phyloP scores from a whole-genome alignment of 2,888 invertebrate species.

The Zygogramma bicolorata region DNA sequence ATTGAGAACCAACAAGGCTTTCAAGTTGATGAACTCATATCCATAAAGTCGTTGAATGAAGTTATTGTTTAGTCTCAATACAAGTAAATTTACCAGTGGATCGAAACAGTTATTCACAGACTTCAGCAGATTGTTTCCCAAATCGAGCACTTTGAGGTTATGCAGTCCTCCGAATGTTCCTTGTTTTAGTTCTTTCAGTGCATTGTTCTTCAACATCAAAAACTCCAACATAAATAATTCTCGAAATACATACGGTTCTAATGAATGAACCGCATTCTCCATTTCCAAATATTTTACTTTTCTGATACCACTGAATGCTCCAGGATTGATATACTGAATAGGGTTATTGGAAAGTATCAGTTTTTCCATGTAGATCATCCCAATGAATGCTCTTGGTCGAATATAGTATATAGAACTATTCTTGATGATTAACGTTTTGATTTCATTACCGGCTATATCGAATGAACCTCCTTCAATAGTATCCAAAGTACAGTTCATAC shows the following conservation, averaged over 20 bases:
- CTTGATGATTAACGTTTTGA: slow-evolving; percentile 54
- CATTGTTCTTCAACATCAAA: slow-evolving; percentile 54
- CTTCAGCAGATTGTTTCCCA: slow-evolving; percentile 44
- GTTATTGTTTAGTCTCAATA: slow-evolving; percentile 55
- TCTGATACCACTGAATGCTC: slow-evolving; percentile 59
- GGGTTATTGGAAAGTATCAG: slow-evolving; percentile 57
- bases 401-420: slow-evolving; percentile 54
- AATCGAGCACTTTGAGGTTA: slow-evolving; percentile 55
- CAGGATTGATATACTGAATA: slow-evolving; percentile 53
- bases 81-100: slow-evolving; percentile 43
- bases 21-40: slow-evolving; percentile 51
- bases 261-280: slow-evolving; percentile 42
- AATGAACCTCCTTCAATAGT: slow-evolving; percentile 58
- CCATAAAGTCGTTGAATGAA: slow-evolving; percentile 41
- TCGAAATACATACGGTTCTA: slow-evolving; percentile 46
- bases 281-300: slow-evolving; percentile 57
- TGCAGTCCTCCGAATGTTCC: slow-evolving; percentile 57
- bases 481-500: slow-evolving; percentile 57
- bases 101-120: slow-evolving; percentile 27
- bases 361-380: slow-evolving; percentile 57
- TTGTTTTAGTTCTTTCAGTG: slow-evolving; percentile 39
- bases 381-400: slow-evolving; percentile 56
- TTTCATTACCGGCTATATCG: slow-evolving; percentile 62
- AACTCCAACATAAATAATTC: slow-evolving; percentile 51
- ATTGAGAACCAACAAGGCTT: slow-evolving; percentile 43